These are phyloP conservation scores for Pycnonotus jocosus DNA, from an alignment of 2,113 vertebrate species.

Conservation along the genomic window DNA sequence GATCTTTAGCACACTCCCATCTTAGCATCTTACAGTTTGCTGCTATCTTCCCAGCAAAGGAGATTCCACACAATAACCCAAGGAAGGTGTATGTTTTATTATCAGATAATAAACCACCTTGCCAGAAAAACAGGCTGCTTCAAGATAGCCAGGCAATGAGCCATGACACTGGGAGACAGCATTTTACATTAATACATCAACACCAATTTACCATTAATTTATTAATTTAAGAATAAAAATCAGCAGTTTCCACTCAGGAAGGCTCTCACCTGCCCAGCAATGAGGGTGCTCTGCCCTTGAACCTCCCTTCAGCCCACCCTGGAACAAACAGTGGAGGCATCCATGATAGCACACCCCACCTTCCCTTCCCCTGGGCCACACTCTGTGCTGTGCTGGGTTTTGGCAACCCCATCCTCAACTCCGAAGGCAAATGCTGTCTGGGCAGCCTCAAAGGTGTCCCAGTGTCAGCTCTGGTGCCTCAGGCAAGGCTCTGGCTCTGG, in stretches of 20 bases:
- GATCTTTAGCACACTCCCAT: not conserved
- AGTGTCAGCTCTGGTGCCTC: not conserved
- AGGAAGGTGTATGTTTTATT: not conserved
- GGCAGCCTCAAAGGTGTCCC: not conserved
- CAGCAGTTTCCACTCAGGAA: not conserved
- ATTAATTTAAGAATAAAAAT: not conserved
- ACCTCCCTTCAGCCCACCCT: not conserved
- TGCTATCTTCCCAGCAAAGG: not conserved
- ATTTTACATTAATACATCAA: not conserved
- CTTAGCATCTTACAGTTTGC: not conserved
- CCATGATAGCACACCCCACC: fast-evolving
- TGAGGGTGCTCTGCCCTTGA: not conserved
- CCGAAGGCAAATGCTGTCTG: not conserved
- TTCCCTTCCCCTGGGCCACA: not conserved
- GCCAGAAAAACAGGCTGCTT: not conserved
- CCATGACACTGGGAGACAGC: not conserved
- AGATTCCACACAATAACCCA: not conserved
- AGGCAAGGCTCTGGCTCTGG: not conserved
- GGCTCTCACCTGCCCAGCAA: not conserved
- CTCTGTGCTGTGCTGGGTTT: not conserved
- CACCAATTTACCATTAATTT: not conserved
- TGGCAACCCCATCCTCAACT: not conserved
- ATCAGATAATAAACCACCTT: not conserved
- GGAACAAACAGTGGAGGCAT: not conserved
- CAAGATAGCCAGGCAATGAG: not conserved